phyloP scores from a whole-genome alignment of 2,888 invertebrate species.

The Trilocha varians region DNA sequence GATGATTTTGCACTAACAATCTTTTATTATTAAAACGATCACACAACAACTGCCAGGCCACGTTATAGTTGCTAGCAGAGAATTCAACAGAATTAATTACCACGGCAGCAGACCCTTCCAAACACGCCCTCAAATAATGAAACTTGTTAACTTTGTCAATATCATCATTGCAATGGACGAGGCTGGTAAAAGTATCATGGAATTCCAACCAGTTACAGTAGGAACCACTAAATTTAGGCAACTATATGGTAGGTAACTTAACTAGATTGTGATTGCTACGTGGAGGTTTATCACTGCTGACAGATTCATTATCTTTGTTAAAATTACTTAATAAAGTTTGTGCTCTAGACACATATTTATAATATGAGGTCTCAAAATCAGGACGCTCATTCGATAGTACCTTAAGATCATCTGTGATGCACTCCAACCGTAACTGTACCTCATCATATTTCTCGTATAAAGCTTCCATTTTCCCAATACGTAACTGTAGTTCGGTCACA shows the following conservation, averaged over 20 bases:
- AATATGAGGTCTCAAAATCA: no score
- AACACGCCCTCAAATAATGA: no score
- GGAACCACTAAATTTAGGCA: conserved; percentile 10
- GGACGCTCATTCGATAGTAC: no score
- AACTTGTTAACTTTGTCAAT: conserved; percentile 10
- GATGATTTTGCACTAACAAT: conserved; percentile 1
- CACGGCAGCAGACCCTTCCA: conserved; percentile 16
- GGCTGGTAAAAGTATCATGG: conserved; percentile 12
- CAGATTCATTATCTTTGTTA: no score
- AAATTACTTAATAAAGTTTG: no score
- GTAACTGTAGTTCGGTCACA: conserved; percentile 5
- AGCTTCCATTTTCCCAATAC: conserved; percentile 6
- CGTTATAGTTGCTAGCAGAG: conserved; percentile 12
- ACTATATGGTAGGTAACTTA: conserved; percentile 12
- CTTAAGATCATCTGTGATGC: no score
- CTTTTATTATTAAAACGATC: conserved; percentile 15
- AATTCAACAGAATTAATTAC: conserved; percentile 15
- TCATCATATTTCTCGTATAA: no score
- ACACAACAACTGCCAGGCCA: conserved; percentile 17
- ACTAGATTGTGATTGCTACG: conserved; percentile 2
- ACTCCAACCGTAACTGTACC: no score
- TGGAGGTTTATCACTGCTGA: neutral
- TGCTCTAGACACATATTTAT: no score
- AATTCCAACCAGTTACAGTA: conserved; percentile 12
- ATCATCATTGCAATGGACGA: conserved; percentile 10